Evolutionary conservation across 2,888 invertebrate genomes (phyloP), one percentile per base, ranked within the genome.

Genomic region (Hetaerina titia): DNA sequence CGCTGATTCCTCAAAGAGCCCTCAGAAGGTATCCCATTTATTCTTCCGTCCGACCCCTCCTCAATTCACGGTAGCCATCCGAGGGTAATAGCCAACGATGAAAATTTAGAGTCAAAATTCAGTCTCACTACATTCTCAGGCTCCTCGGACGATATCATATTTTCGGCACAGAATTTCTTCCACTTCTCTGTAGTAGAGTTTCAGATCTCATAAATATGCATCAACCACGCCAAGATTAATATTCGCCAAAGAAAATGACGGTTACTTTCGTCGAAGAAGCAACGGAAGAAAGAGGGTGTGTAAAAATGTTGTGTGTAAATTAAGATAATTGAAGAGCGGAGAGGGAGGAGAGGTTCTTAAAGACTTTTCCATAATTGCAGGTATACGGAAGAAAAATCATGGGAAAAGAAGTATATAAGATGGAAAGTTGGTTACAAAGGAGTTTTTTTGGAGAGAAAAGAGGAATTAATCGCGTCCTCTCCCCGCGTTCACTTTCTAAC

Each of bases 401-500:
- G 81, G 81, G 81, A 81, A 81, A 31, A 11, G 25, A 22, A 31
- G 31, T 31, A 22, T 31, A 13, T 31, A 22, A 31, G 13, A 81
- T 13, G 31, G 31, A 31, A 81, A 81, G 81, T 81, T 31, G 13
- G 11, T 81, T 9, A 25, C 25, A 31, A 81, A 4, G 81, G 15
- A 81, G 11, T 22, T 31, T 81, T 81, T 81, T 81, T 0, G 25
- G 15, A 81, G 31, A 11, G 25, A 11, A n/a, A n/a, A 9, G 81
- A 31, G 81, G 81, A 69, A 31, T 81, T 81, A 81, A 81, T 81
- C 6, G 81, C 81, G 81, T 81, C n/a, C 25, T 81, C 25, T 81
- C 31, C 81, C 31, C 11, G 7, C 81, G 8, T 81, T 31, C 31
- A 31, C 81, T 31, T 31, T 81, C 81, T 31, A 81, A 31, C 11